Evolutionary conservation across 2,113 vertebrate genomes (phyloP).

Genomic region (Vombatus ursinus): DNA sequence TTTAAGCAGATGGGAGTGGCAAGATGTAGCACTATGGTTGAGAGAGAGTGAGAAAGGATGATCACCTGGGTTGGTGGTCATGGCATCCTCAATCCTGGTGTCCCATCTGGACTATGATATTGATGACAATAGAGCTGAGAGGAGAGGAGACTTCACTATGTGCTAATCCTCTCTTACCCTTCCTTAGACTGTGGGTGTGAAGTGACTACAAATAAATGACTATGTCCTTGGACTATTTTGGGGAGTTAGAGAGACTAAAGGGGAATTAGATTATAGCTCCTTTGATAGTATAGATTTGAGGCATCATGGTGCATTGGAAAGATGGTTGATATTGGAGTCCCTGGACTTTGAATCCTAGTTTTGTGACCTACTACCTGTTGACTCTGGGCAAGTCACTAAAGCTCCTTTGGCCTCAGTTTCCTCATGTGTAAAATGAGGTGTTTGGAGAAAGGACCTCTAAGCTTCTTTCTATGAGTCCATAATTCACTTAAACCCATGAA

Average conservation of each 20-base stretch:
- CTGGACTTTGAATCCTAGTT: neutral
- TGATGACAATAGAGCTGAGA: neutral
- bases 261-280: neutral
- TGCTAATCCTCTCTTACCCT: neutral
- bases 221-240: neutral
- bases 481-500: neutral
- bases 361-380: neutral
- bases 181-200: neutral
- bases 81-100: neutral
- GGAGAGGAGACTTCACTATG: neutral
- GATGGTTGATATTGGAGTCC: neutral
- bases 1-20: neutral
- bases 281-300: neutral
- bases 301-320: neutral
- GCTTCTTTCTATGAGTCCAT: neutral
- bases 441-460: neutral
- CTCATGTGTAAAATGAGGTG: neutral
- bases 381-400: neutral
- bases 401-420: neutral
- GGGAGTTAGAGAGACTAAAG: neutral
- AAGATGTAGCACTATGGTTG: neutral
- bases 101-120: neutral
- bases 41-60: neutral
- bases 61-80: neutral
- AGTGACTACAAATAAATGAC: neutral